Percentiles rank a stretch among this genome's conserved stretches.
phyloP scores from a whole-genome alignment of 2,797 vertebrate species.

The Sphenopsis melanotis region DNA sequence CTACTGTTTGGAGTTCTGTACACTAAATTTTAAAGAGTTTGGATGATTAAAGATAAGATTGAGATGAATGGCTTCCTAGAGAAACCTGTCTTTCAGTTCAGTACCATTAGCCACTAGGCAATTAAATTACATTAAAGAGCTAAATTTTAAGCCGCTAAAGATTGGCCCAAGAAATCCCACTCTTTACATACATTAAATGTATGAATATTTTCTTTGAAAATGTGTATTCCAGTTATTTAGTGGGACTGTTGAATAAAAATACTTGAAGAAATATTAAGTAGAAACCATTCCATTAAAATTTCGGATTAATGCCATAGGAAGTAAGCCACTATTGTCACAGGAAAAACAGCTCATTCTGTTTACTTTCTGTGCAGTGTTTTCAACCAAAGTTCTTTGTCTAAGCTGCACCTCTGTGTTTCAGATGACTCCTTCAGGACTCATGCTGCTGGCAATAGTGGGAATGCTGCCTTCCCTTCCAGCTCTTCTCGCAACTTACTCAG shows the following conservation, averaged over 20 bases:
- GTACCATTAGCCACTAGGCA: not conserved
- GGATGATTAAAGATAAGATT: not conserved
- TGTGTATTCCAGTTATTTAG: not conserved
- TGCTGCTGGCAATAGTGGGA: slow-evolving; percentile 46
- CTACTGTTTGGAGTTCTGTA: not conserved
- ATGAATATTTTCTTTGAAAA: not conserved
- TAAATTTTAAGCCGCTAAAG: not conserved
- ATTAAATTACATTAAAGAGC: not conserved
- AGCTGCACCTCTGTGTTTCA: slow-evolving; percentile 63
- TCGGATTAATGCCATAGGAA: not conserved
- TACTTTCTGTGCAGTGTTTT: not conserved
- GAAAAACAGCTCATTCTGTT: not conserved
- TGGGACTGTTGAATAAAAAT: not conserved
- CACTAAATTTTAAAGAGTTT: not conserved
- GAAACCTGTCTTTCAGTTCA: not conserved
- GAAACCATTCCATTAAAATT: not conserved
- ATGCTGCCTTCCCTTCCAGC: slow-evolving; percentile 52
- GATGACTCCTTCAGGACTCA: slow-evolving; percentile 82
- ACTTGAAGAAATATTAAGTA: not conserved
- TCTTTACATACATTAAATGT: not conserved
- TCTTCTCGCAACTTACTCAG: slow-evolving; percentile 56
- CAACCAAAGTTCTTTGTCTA: not conserved
- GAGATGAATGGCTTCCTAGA: not conserved
- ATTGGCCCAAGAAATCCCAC: not conserved
- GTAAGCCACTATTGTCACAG: not conserved